Conservation (phyloP, 2,797 vertebrate species). For the Mallotus villosus region DNA sequence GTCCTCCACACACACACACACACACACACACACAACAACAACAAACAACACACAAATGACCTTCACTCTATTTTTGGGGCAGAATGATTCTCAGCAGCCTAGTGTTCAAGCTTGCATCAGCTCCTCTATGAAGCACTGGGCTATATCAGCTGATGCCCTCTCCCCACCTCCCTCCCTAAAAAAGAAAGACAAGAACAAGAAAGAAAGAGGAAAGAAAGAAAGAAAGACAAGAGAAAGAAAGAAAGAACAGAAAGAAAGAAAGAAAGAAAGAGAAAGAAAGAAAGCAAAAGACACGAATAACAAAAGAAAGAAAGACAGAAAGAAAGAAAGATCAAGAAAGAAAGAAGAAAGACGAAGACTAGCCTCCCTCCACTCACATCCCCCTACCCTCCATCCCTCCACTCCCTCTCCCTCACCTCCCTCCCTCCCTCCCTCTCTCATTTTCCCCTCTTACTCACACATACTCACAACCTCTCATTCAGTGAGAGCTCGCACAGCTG, state of each 20-base stretch:
- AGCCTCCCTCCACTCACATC: no score
- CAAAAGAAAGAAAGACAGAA: no score
- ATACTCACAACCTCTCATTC: conserved; percentile 21
- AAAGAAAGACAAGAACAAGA: no score
- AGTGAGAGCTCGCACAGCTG: conserved; percentile 52
- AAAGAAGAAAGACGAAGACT: no score
- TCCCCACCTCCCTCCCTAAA: not conserved
- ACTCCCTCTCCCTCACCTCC: not conserved
- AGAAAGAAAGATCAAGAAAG: no score
- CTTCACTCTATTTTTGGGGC: not conserved
- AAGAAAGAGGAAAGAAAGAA: no score
- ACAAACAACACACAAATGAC: not conserved
- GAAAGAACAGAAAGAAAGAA: no score
- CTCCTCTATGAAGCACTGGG: not conserved
- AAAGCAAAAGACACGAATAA: no score
- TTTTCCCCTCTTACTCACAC: conserved; percentile 2
- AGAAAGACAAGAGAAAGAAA: no score
- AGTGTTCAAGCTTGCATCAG: not conserved
- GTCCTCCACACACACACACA: not conserved
- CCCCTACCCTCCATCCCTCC: not conserved
- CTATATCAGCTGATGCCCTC: not conserved
- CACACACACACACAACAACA: not conserved
- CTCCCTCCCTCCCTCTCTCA: not conserved
- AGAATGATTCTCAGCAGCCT: not conserved
- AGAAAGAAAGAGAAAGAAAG: no score